A percentile compares a stretch with the other conserved stretches of the same genome.
These are phyloP conservation scores for Hystrix brachyura DNA, from an alignment of 2,113 vertebrate species.

Conservation along the genomic window DNA sequence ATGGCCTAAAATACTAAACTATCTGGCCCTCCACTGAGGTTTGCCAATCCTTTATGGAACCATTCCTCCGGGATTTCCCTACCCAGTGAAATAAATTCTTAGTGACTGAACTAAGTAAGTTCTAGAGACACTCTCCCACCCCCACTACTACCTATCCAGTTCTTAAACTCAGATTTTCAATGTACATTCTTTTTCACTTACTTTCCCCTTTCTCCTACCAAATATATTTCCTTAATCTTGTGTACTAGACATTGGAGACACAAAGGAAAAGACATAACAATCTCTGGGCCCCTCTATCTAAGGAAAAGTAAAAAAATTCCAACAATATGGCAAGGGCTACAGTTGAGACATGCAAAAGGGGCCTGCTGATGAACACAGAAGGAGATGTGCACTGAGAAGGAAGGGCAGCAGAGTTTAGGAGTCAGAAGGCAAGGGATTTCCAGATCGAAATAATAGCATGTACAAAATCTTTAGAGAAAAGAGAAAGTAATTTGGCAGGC, in stretches of 20 bases:
- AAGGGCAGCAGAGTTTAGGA: neutral
- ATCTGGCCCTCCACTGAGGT: neutral
- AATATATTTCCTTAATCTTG: neutral
- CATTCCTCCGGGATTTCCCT: neutral
- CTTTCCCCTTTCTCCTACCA: constrained; percentile 24
- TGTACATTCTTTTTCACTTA: neutral
- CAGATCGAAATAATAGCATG: neutral
- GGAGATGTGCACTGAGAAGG: neutral
- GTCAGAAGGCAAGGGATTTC: neutral
- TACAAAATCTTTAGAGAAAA: neutral
- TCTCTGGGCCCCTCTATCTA: neutral
- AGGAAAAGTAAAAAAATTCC: neutral
- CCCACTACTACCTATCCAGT: neutral
- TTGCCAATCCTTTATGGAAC: neutral
- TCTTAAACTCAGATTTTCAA: neutral
- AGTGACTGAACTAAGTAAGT: neutral
- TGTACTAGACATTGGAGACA: neutral
- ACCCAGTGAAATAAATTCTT: neutral
- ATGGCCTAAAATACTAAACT: neutral
- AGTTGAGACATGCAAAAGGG: neutral
- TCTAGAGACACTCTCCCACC: neutral
- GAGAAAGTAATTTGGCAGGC: neutral
- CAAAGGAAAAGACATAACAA: neutral
- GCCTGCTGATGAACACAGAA: neutral
- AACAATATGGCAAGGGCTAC: neutral